These are phyloP conservation scores for Ophion costatus DNA, from an alignment of 2,888 invertebrate genomes.

Conservation along the genomic window DNA sequence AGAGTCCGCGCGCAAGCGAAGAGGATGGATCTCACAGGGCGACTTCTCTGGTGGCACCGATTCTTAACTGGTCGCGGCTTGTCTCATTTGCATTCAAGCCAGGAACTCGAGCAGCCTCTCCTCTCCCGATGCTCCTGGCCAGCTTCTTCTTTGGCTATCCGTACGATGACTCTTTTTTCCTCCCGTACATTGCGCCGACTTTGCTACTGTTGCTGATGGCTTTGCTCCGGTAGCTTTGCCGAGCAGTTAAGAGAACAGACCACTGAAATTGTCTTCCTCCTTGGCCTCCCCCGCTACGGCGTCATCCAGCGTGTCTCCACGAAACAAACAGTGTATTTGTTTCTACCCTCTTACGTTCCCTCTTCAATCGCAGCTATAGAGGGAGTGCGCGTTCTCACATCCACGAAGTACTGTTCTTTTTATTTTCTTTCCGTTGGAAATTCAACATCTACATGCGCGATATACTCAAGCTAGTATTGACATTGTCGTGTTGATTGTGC, in stretches of 20 bases:
- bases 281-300: slow-evolving; percentile 8
- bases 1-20: slow-evolving; percentile 16
- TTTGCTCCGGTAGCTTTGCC: slow-evolving; percentile 57
- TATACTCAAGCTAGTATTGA: too few relatives aligned
- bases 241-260: slow-evolving; percentile 54
- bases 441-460: not conserved
- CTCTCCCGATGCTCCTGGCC: slow-evolving; percentile 55
- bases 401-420: slow-evolving; percentile 4
- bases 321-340: slow-evolving; percentile 66
- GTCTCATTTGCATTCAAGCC: slow-evolving; percentile 80
- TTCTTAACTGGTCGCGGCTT: slow-evolving; percentile 78
- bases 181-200: slow-evolving; percentile 53
- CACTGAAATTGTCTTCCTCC: slow-evolving; percentile 55
- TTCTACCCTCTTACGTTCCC: slow-evolving; percentile 42
- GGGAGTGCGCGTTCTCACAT: slow-evolving; percentile 1
- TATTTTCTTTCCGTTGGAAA: not conserved
- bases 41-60: slow-evolving; percentile 77
- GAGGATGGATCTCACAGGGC: slow-evolving; percentile 75
- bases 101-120: slow-evolving; percentile 70
- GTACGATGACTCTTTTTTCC: slow-evolving; percentile 24
- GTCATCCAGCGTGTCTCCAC: slow-evolving; percentile 51
- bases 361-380: slow-evolving; percentile 39
- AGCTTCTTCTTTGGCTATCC: slow-evolving; percentile 63
- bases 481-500: too few relatives aligned
- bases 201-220: slow-evolving; percentile 60